phyloP scores from a whole-genome alignment of 1,140 invertebrate genomes.

The Pseudomyrmex dendroicus region DNA sequence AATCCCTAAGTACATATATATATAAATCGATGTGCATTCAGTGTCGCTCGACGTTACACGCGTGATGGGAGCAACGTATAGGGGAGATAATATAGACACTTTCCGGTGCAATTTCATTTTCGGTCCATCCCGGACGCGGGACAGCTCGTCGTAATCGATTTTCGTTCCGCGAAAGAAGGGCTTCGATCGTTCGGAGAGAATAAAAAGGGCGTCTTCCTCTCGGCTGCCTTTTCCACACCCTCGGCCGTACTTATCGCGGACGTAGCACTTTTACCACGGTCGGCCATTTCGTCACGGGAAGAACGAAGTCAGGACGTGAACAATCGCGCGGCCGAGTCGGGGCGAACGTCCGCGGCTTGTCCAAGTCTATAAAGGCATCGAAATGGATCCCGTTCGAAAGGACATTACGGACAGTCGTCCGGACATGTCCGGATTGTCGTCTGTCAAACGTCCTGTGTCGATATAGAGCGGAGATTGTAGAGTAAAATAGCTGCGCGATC shows the following conservation, averaged over 20 bases:
- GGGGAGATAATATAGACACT: slow-evolving; percentile 71
- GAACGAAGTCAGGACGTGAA: slow-evolving; percentile 60
- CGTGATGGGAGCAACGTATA: slow-evolving; percentile 15
- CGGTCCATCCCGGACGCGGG: slow-evolving; percentile 63
- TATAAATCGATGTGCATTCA: not conserved
- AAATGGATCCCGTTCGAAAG: slow-evolving; percentile 59
- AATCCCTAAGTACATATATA: too few relatives aligned
- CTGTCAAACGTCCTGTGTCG: slow-evolving; percentile 48
- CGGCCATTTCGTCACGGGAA: slow-evolving; percentile 66
- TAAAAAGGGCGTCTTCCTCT: slow-evolving; percentile 50
- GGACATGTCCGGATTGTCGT: slow-evolving; percentile 61
- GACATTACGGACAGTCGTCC: slow-evolving; percentile 55
- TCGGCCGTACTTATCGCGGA: slow-evolving; percentile 67
- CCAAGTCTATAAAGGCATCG: slow-evolving; percentile 65
- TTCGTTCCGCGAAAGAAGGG: slow-evolving; percentile 64
- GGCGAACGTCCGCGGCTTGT: slow-evolving; percentile 64
- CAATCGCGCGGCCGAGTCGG: slow-evolving; percentile 67
- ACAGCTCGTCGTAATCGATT: slow-evolving; percentile 72
- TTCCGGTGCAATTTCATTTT: slow-evolving; percentile 74
- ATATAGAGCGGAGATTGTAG: slow-evolving; percentile 17
- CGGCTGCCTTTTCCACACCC: slow-evolving; percentile 41
- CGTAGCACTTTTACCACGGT: slow-evolving; percentile 71
- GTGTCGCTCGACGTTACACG: slow-evolving; percentile 15
- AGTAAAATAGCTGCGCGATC: slow-evolving; percentile 9
- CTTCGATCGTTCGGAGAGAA: slow-evolving; percentile 57